Evolutionary conservation across 2,113 vertebrate species (phyloP).

Genomic region (Fulica atra): DNA sequence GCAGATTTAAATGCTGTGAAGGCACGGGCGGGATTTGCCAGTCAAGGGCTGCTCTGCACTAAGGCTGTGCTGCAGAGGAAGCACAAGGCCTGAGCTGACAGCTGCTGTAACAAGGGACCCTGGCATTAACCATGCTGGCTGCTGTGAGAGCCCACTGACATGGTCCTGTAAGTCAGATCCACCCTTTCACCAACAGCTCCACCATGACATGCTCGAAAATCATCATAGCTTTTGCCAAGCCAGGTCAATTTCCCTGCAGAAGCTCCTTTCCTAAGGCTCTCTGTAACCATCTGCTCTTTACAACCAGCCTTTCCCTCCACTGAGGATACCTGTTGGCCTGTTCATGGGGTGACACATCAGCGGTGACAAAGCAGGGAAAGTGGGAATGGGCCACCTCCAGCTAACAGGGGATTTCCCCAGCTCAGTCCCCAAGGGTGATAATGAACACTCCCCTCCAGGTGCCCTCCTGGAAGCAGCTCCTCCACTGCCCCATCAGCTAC

Average conservation of each 20-base stretch:
- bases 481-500: neutral
- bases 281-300: accelerated
- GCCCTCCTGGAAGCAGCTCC: neutral
- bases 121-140: neutral
- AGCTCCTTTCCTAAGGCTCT: neutral
- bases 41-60: neutral
- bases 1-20: neutral
- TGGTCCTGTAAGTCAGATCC: neutral
- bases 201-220: neutral
- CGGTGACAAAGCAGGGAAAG: neutral
- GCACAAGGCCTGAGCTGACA: neutral
- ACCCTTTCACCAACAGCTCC: neutral
- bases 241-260: accelerated
- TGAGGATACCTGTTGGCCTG: accelerated
- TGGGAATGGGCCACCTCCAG: too few relatives aligned
- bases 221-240: neutral
- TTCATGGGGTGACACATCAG: accelerated
- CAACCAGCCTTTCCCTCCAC: neutral
- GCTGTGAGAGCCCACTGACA: accelerated
- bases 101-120: neutral
- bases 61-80: neutral
- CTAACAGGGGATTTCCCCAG: neutral
- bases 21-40: neutral
- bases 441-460: neutral
- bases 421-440: neutral